A percentile compares a stretch with the other conserved stretches of the same genome.
These are phyloP conservation scores for Paramisgurnus dabryanus DNA, from an alignment of 2,113 vertebrate species.

Conservation along the genomic window DNA sequence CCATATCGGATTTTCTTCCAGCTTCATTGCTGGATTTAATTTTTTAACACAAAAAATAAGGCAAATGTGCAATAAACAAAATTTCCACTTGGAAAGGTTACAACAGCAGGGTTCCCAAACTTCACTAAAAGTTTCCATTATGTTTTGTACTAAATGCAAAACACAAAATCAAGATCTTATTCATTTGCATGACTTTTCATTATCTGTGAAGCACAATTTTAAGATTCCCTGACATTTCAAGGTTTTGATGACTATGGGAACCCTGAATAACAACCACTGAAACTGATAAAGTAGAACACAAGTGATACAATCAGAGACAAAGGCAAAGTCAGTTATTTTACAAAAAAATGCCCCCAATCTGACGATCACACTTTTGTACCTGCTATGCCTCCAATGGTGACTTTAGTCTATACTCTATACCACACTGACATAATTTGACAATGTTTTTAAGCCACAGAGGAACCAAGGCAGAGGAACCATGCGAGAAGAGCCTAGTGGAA, in stretches of 20 bases:
- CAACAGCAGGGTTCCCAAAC: background rate
- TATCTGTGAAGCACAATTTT: too few species aligned
- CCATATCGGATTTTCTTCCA: background rate
- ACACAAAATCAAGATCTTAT: background rate
- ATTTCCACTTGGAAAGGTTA: background rate
- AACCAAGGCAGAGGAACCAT: slow-evolving; percentile 42
- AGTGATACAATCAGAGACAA: slow-evolving; percentile 41
- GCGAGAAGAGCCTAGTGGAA: slow-evolving; percentile 17
- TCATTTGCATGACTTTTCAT: background rate
- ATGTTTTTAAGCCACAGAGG: slow-evolving; percentile 41
- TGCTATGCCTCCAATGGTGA: slow-evolving; percentile 23
- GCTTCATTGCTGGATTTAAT: background rate
- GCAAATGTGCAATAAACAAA: slow-evolving; percentile 35
- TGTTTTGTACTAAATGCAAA: too few species aligned
- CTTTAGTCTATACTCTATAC: slow-evolving; percentile 37
- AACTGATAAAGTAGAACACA: background rate
- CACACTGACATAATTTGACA: slow-evolving; percentile 12
- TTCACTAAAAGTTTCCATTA: too few species aligned
- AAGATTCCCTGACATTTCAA: background rate
- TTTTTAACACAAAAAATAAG: slow-evolving; percentile 14
- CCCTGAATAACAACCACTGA: background rate
- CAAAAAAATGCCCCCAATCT: background rate
- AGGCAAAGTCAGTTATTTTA: slow-evolving; percentile 1
- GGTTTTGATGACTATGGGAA: background rate
- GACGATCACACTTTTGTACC: slow-evolving; percentile 10